Evolutionary conservation across 2,888 invertebrate genomes (phyloP).

Genomic region (Eugnorisma glareosa): DNA sequence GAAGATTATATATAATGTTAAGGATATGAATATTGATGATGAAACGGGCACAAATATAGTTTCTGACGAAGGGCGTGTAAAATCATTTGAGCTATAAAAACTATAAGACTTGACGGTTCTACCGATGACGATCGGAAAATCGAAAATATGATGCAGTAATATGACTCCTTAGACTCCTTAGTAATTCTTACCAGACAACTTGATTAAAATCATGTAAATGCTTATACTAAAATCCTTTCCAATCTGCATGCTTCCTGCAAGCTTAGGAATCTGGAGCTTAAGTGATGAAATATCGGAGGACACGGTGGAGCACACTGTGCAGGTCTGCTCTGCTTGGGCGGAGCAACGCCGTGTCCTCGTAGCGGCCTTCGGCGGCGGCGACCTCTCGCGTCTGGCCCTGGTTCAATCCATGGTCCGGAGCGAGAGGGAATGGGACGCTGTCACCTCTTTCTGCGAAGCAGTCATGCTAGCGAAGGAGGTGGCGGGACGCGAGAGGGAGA

Average conservation of each 20-base stretch:
- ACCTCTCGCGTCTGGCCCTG: too few species aligned
- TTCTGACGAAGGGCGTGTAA: not conserved
- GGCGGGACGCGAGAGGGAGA: too few species aligned
- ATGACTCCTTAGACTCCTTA: too few species aligned
- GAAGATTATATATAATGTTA: not conserved
- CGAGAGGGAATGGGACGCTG: too few species aligned
- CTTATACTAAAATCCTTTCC: not conserved
- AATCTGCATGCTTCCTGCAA: not conserved
- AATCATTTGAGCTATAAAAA: not conserved
- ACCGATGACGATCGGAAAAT: not conserved
- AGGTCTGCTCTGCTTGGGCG: too few species aligned
- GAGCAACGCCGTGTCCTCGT: too few species aligned
- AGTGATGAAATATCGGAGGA: constrained; percentile 43
- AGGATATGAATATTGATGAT: constrained; percentile 28
- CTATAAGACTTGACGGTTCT: not conserved
- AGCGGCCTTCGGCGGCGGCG: too few species aligned
- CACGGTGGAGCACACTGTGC: too few species aligned
- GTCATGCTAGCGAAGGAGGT: too few species aligned
- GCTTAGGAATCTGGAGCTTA: constrained; percentile 12
- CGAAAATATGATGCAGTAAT: not conserved
- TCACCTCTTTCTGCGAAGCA: too few species aligned
- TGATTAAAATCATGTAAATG: not conserved
- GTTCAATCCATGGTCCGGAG: too few species aligned
- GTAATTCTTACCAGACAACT: not conserved
- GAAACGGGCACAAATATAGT: not conserved